A percentile compares a stretch with the other conserved stretches of the same genome.
These are phyloP conservation scores for Amiota minor DNA, from an alignment of 2,888 invertebrate species.

Conservation along the genomic window DNA sequence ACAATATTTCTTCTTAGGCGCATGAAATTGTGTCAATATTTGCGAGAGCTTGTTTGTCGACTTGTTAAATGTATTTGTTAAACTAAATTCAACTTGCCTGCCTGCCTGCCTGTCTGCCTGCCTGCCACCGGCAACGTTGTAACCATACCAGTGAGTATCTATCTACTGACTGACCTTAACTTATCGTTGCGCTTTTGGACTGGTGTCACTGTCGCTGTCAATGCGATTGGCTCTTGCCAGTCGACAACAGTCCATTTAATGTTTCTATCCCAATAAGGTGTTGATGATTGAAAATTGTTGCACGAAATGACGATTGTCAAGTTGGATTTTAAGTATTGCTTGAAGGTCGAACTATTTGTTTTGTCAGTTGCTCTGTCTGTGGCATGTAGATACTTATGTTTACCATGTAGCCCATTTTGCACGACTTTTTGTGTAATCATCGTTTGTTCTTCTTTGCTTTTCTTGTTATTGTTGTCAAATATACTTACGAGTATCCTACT, in stretches of 20 bases:
- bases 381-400: slow-evolving; percentile 2
- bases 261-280: slow-evolving; percentile 21
- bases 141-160: no score
- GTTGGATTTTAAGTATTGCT: background rate
- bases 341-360: slow-evolving; percentile 14
- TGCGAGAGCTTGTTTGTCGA: slow-evolving; percentile 38
- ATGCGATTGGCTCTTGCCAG: background rate
- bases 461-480: no score
- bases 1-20: slow-evolving; percentile 14
- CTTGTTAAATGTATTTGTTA: slow-evolving; percentile 12
- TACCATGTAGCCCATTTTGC: slow-evolving; percentile 7
- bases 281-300: slow-evolving; percentile 20
- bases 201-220: background rate
- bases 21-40: slow-evolving; percentile 52
- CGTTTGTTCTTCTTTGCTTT: background rate
- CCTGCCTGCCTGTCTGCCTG: background rate
- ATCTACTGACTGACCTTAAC: slow-evolving; percentile 16
- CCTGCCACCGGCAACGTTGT: background rate
- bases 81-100: background rate
- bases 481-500: no score
- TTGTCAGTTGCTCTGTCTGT: slow-evolving; percentile 2
- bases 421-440: slow-evolving; percentile 10
- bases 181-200: slow-evolving; percentile 18
- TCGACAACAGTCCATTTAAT: slow-evolving; percentile 11
- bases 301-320: slow-evolving; percentile 18